Conservation (phyloP, 1,140 invertebrate genomes). For the Coelopa frigida region DNA sequence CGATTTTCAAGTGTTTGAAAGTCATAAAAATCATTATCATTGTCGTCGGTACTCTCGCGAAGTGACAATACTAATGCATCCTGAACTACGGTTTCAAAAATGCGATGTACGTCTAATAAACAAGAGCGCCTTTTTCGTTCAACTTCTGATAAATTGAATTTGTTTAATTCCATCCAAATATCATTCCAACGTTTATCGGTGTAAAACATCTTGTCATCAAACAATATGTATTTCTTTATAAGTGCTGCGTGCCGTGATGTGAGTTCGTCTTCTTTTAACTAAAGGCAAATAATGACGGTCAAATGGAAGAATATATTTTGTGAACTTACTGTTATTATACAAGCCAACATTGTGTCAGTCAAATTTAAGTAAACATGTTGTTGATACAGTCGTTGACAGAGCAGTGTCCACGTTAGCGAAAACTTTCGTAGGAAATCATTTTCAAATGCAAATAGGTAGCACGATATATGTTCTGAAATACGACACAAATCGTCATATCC, state of each 20-base stretch:
- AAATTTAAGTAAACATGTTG: constrained; percentile 39
- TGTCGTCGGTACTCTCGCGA: constrained; percentile 34
- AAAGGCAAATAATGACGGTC: background rate
- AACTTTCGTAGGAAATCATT: constrained; percentile 42
- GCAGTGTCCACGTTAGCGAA: constrained; percentile 37
- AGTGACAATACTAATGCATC: constrained; percentile 38
- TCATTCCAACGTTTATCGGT: constrained; percentile 40
- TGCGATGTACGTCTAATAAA: constrained; percentile 38
- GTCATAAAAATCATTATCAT: constrained; percentile 29
- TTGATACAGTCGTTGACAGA: constrained; percentile 43
- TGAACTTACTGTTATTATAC: constrained; percentile 27
- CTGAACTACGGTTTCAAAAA: constrained; percentile 40
- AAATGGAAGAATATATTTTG: background rate
- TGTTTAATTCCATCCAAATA: constrained; percentile 39
- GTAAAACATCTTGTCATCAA: constrained; percentile 42
- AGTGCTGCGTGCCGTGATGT: constrained; percentile 29
- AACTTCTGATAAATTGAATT: constrained; percentile 38
- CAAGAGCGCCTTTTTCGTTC: constrained; percentile 36
- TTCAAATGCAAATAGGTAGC: constrained; percentile 41
- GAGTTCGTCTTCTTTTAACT: constrained; percentile 33
- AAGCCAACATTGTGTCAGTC: constrained; percentile 38
- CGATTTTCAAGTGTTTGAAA: constrained; percentile 39
- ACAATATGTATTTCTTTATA: constrained; percentile 39
- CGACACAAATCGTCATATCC: constrained; percentile 41
- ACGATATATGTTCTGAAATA: constrained; percentile 39